Conservation (phyloP, 2,797 vertebrate species). For the Karalla daura region DNA sequence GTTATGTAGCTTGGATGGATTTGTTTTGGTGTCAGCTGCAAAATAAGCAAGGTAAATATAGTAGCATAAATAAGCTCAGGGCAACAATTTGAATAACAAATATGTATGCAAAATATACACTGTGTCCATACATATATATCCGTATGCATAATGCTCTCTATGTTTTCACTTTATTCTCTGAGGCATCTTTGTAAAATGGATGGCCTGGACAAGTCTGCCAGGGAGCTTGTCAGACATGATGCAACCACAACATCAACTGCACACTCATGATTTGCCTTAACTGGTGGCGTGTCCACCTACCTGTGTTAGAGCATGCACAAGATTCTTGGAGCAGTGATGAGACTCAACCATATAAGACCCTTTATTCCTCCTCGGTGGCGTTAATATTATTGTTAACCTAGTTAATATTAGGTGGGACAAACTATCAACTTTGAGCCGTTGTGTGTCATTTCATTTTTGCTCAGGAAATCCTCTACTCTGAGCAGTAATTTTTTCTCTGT, state of each 20-base stretch:
- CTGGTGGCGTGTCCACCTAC: slow-evolving; percentile 25
- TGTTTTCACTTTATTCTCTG: slow-evolving; percentile 11
- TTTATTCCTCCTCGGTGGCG: too few relatives aligned
- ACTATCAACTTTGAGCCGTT: background rate
- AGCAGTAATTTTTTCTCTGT: background rate
- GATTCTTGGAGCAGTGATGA: slow-evolving; percentile 10
- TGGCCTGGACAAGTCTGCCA: background rate
- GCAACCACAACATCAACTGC: slow-evolving; percentile 23
- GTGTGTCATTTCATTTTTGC: background rate
- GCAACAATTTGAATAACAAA: too few relatives aligned
- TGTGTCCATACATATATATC: too few relatives aligned
- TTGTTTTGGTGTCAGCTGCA: too few relatives aligned
- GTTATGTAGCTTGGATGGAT: too few relatives aligned
- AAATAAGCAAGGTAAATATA: too few relatives aligned
- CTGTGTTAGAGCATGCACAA: slow-evolving; percentile 3
- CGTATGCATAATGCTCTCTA: background rate
- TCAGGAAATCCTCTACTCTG: background rate
- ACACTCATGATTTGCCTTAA: slow-evolving; percentile 33
- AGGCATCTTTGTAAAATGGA: slow-evolving; percentile 14
- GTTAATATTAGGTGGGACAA: slow-evolving; percentile 2
- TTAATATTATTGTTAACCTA: too few relatives aligned
- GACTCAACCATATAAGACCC: background rate
- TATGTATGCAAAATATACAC: too few relatives aligned
- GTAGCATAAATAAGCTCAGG: too few relatives aligned
- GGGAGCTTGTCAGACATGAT: slow-evolving; percentile 29